Percentiles rank a stretch among this genome's conserved stretches.
Evolutionary conservation across 2,113 vertebrate species (phyloP).

Genomic region (Clarias magur): DNA sequence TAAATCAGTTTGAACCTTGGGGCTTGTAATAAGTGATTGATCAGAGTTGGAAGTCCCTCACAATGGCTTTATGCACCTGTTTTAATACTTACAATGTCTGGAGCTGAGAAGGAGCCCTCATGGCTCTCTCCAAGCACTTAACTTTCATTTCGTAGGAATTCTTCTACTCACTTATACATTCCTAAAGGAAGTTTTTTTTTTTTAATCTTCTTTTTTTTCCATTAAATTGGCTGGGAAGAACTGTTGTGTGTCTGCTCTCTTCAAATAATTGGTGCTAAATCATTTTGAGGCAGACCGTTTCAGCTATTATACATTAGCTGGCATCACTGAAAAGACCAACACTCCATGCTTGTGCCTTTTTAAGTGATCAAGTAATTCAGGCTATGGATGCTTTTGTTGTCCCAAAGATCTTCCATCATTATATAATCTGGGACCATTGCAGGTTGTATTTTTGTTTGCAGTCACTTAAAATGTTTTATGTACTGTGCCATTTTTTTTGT

Average conservation of each 20-base stretch:
- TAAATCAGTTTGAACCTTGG: slow-evolving; percentile 50
- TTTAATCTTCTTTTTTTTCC: slow-evolving; percentile 29
- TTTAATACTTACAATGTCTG: slow-evolving; percentile 36
- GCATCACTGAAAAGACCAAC: slow-evolving; percentile 65
- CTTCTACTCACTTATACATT: slow-evolving; percentile 58
- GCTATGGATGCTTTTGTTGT: slow-evolving; percentile 58
- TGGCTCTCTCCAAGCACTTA: slow-evolving; percentile 61
- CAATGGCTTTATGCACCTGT: slow-evolving; percentile 39
- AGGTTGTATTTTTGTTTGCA: slow-evolving; percentile 22
- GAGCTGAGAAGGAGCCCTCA: slow-evolving; percentile 44
- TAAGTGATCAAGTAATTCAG: slow-evolving; percentile 60
- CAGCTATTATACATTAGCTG: slow-evolving; percentile 40
- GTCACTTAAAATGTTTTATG: slow-evolving; percentile 57
- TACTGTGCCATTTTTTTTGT: slow-evolving; percentile 31
- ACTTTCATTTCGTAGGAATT: slow-evolving; percentile 48
- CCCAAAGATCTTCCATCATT: slow-evolving; percentile 37
- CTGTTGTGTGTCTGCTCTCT: slow-evolving; percentile 53
- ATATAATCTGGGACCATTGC: slow-evolving; percentile 44
- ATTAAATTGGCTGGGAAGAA: slow-evolving; percentile 45
- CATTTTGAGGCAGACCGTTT: slow-evolving; percentile 55
- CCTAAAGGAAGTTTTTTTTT: slow-evolving; percentile 47
- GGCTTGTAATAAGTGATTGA: slow-evolving; percentile 30
- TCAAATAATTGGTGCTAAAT: slow-evolving; percentile 71
- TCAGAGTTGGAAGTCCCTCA: slow-evolving; percentile 13
- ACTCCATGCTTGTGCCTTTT: slow-evolving; percentile 78